These are phyloP conservation scores for Theropithecus gelada DNA, from an alignment of 2,113 vertebrate species.

Conservation along the genomic window DNA sequence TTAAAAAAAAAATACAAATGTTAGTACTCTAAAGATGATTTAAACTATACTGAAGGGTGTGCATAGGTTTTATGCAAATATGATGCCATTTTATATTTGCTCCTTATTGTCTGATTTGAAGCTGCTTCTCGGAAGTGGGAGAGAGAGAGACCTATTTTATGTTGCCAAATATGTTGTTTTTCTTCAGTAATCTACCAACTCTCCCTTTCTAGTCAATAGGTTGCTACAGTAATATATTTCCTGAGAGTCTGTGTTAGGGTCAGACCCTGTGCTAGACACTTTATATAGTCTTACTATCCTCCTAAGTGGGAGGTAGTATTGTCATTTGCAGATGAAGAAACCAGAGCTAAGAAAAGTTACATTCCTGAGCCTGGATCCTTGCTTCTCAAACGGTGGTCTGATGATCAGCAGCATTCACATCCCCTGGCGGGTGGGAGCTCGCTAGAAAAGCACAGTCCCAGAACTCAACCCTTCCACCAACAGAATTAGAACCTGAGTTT, in stretches of 20 bases:
- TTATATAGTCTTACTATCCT: rapidly evolving
- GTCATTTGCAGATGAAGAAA: not conserved
- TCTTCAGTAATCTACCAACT: not conserved
- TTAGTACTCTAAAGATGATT: not conserved
- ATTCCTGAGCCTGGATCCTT: not conserved
- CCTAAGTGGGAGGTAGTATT: too few species aligned
- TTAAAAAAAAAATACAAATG: too few species aligned
- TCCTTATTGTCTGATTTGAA: not conserved
- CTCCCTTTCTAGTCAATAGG: not conserved
- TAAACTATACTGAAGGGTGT: not conserved
- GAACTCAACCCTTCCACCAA: not conserved
- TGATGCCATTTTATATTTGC: not conserved
- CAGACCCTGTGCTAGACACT: not conserved
- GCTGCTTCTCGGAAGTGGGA: not conserved
- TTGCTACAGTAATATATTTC: not conserved
- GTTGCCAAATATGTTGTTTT: not conserved
- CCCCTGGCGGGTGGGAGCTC: not conserved
- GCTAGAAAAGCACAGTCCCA: not conserved
- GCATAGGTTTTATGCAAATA: not conserved
- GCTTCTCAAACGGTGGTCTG: not conserved
- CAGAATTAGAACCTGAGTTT: not conserved
- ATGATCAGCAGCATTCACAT: not conserved
- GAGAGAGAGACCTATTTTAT: not conserved
- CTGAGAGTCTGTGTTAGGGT: not conserved
- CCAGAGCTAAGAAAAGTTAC: not conserved